These are phyloP conservation scores for Echeneis naucrates DNA, from an alignment of 2,797 vertebrate species.

Conservation along the genomic window DNA sequence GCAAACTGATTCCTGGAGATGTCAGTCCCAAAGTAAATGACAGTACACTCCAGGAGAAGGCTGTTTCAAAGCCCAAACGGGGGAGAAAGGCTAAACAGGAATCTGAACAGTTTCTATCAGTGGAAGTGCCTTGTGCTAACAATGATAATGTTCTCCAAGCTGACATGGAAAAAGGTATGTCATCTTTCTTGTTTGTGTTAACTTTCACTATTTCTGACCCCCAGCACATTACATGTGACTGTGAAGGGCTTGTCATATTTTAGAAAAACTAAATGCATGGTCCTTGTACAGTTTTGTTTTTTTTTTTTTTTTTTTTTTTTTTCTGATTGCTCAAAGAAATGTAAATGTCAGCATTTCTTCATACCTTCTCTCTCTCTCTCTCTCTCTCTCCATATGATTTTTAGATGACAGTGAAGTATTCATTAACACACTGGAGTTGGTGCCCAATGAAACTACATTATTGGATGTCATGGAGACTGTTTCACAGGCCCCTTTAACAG, in stretches of 20 bases:
- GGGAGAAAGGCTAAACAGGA: conserved; percentile 50
- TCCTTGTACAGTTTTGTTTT: too few relatives aligned
- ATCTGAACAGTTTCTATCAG: neutral
- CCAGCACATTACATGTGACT: neutral
- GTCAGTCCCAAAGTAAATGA: conserved; percentile 6
- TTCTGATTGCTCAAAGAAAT: too few relatives aligned
- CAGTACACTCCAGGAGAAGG: conserved; percentile 9
- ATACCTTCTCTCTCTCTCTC: neutral
- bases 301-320: too few relatives aligned
- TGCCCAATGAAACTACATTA: conserved; percentile 2
- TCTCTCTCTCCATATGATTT: neutral
- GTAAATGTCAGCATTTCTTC: too few relatives aligned
- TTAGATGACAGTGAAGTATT: conserved; percentile 17
- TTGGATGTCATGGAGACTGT: conserved; percentile 14
- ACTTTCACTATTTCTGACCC: neutral
- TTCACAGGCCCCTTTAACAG: conserved; percentile 8
- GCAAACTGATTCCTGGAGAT: neutral
- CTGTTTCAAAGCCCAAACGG: conserved; percentile 45
- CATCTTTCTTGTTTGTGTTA: neutral
- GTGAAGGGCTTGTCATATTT: neutral
- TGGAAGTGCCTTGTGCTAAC: neutral
- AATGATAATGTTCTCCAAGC: conserved; percentile 10
- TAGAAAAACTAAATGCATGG: neutral
- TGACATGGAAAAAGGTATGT: conserved; percentile 36
- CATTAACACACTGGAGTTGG: conserved; percentile 10